Evolutionary conservation across 2,797 vertebrate genomes (phyloP), one percentile per base, ranked within the genome.

Genomic region (Loris lydekkerianus): DNA sequence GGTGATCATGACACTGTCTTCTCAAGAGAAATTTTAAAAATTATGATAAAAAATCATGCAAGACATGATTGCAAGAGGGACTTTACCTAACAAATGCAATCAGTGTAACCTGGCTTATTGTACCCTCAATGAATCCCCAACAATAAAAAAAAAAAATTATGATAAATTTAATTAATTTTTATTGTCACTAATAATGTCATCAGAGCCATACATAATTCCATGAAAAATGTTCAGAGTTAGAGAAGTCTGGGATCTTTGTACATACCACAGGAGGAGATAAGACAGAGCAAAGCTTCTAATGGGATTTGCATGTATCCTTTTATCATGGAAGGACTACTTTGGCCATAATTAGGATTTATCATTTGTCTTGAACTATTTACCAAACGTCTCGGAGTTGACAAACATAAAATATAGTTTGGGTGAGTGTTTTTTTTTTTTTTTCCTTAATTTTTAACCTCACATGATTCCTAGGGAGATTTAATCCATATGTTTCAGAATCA

Each of bases 401-500:
- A 96, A 96, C 53, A 27, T 31, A 70, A 94, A 97, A 82, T 9
- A 23, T 82, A 93, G 40, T 94, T 95, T 95, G 20, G 23, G 80
- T 93, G 69, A 93, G 10, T 81, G 6, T 67, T 15, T 53, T 46
- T 43, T 46, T 46, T 49, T 15, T 94, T 94, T 96, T 96, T 77
- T 10, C 46, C 73, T 97, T 91, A 85, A 72, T 86, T 97, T 97
- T 95, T 92, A 92, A 97, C 69, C 49, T 29, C 75, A 93, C 95
- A 60, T 93, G 73, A 96, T 93, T 97, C 75, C 60, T 86, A 91
- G 34, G 84, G 65, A 97, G 97, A 98, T 97, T 93, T 96, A 90
- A 96, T 97, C 95, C 96, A 95, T 94, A 93, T 97, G 96, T 91
- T 97, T 83, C 85, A 92, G 56, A 95, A 85, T 94, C 49, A 2